Base-by-base conservation (phyloP, 2,797 vertebrate genomes). In the Cirrhinus molitorella region DNA sequence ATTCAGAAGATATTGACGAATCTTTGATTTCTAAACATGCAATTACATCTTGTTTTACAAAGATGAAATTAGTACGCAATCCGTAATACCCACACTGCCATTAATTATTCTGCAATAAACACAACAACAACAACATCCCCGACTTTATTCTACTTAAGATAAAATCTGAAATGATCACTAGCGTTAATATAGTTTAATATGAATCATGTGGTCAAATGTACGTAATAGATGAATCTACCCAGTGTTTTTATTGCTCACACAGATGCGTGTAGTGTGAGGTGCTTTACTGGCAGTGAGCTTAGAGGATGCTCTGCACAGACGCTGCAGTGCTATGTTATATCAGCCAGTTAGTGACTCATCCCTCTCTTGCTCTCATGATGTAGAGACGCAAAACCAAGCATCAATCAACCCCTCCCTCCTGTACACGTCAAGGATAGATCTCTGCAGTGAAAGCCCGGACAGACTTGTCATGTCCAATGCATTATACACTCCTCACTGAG, bases 261-360 rank as follows among this genome's bases (percentile, higher is more conserved):
- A 21, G 14, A 21, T 31, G 25, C 74, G 19, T 17, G 37, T 43
- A 47, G 70, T 34, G 47, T 73, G 47, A 23, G 65, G n/a, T 12
- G 25, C 13, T 51, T 66, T 66, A 45, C 76, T 51, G 76, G 61
- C 59, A 79, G 76, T 67, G 61, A 37, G 45, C 19, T 67, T 14
- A 19, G 16, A 23, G 23, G 85, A 85, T 70, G 81, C 79, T 83
- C 21, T 57, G 71, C 84, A 81, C 72, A 74, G 72, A 61, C 75
- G 85, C 85, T 86, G 87, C 86, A 89, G 85, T 86, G 83, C 80
- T 82, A 86, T 90, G 88, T 90, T 90, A 87, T 89, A 91, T 88
- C 88, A 89, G 87, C 85, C 87, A 82, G 85, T 79, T 51, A 86
- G 88, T 91, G 91, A 91, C 90, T 91, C 91, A 91, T 91, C 86